A percentile compares a stretch with the other conserved stretches of the same genome.
Evolutionary conservation across 1,140 invertebrate species (phyloP).

Genomic region (Pectinophora gossypiella): DNA sequence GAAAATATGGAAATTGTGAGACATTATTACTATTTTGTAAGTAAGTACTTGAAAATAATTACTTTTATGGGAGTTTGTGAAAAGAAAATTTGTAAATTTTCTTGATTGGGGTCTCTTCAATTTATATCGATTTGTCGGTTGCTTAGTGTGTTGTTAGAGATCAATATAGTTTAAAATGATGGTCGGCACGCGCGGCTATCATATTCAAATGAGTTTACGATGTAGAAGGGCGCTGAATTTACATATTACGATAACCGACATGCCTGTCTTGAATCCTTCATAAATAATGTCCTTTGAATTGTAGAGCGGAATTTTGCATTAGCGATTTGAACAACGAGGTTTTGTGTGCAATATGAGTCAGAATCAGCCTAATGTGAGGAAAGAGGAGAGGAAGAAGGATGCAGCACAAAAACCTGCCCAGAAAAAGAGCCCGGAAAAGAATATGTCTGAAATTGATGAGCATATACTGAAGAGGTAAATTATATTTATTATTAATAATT

Average conservation of each 20-base stretch:
- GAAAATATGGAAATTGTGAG: slow-evolving; percentile 26
- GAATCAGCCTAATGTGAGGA: not conserved
- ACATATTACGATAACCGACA: slow-evolving; percentile 54
- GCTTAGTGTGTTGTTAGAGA: slow-evolving; percentile 35
- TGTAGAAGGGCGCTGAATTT: slow-evolving; percentile 22
- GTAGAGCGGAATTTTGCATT: not conserved
- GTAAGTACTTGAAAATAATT: slow-evolving; percentile 20
- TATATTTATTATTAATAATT: no score
- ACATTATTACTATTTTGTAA: slow-evolving; percentile 21
- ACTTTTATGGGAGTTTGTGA: no score
- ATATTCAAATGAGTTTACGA: not conserved
- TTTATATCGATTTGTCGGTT: slow-evolving; percentile 37
- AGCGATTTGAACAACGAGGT: not conserved
- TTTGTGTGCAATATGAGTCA: not conserved
- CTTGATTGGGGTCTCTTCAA: slow-evolving; percentile 1
- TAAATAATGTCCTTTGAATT: not conserved
- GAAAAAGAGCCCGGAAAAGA: slow-evolving; percentile 78
- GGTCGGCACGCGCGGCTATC: slow-evolving; percentile 32
- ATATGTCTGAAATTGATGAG: slow-evolving; percentile 88
- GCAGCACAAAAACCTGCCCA: slow-evolving; percentile 31
- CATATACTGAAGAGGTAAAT: slow-evolving; percentile 84
- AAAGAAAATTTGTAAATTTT: no score
- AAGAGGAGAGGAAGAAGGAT: not conserved
- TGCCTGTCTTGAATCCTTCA: not conserved
- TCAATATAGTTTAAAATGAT: slow-evolving; percentile 48